Evolutionary conservation across 2,113 vertebrate species (phyloP), one percentile per base, ranked within the genome.

Genomic region (Tamias sibiricus): DNA sequence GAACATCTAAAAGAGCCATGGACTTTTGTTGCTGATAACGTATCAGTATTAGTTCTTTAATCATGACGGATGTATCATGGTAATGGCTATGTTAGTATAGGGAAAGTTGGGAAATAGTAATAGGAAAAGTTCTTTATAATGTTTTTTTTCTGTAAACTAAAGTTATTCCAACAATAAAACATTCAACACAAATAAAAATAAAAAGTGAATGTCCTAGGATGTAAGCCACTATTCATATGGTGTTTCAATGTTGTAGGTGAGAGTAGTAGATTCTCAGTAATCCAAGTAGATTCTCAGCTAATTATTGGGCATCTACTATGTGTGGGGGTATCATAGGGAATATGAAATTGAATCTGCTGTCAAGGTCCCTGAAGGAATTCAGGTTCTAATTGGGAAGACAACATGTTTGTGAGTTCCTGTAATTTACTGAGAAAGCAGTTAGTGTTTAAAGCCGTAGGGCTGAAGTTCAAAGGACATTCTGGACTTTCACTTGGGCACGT

Each of bases 101-200:
- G 28, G 17, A 22, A 57, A 57, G 8, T n/a, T n/a, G 35, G n/a
- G n/a, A n/a, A n/a, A n/a, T n/a, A n/a, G n/a, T n/a, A n/a, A n/a
- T n/a, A n/a, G n/a, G n/a, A n/a, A n/a, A n/a, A n/a, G n/a, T n/a
- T n/a, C n/a, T n/a, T n/a, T n/a, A n/a, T n/a, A n/a, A n/a, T n/a
- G n/a, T 19, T 52, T 91, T 87, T 87, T 87, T 77, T 57, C 77
- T 71, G 22, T 88, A 82, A 87, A 52, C n/a, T 79, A n/a, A 54
- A 71, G 26, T 35, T 91, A 8, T 76, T 52, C 40, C 90, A 74
- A 72, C 54, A 79, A 64, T 77, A 7, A 80, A 90, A 93, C 4
- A 22, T 66, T 91, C 91, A 82, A 40, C 68, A 88, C 54, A 77
- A 81, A 68, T 28, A 2, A 88, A 83, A 84, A 74, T 42, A 54